These are phyloP conservation scores for Gallinago solitaria DNA, from an alignment of 2,797 vertebrate genomes.

Conservation along the genomic window DNA sequence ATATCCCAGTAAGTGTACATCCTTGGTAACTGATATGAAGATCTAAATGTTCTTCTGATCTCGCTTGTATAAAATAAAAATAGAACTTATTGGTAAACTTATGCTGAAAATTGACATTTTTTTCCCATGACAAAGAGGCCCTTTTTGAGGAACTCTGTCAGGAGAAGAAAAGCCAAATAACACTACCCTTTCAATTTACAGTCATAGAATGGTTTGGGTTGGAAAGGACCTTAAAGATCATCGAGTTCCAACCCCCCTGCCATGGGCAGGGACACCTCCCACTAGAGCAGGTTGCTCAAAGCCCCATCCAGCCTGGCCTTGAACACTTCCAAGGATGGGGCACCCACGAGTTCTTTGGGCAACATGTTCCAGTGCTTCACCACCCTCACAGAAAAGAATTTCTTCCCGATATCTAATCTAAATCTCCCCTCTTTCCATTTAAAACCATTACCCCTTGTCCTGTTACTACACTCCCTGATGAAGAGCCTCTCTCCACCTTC, in stretches of 20 bases:
- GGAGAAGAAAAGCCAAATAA: neutral
- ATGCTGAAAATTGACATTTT: rapidly evolving
- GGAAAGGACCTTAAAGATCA: neutral
- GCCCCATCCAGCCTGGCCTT: neutral
- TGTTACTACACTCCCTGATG: neutral
- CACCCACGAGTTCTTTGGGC: neutral
- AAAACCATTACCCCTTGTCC: neutral
- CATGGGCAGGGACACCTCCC: neutral
- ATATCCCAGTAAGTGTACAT: neutral
- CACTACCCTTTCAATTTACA: neutral
- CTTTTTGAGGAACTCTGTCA: neutral
- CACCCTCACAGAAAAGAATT: neutral
- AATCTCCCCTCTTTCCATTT: neutral
- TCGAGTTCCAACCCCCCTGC: neutral
- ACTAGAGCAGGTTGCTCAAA: neutral
- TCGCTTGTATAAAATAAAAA: neutral
- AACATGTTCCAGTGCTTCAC: neutral
- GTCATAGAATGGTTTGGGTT: neutral
- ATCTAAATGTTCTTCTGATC: neutral
- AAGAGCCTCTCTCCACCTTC: neutral
- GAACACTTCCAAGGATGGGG: neutral
- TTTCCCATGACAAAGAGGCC: neutral
- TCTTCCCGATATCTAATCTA: neutral
- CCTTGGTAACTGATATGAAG: neutral
- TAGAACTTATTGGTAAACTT: neutral